Evolutionary conservation across 2,113 vertebrate species (phyloP).

Genomic region (Taurulus bubalis): DNA sequence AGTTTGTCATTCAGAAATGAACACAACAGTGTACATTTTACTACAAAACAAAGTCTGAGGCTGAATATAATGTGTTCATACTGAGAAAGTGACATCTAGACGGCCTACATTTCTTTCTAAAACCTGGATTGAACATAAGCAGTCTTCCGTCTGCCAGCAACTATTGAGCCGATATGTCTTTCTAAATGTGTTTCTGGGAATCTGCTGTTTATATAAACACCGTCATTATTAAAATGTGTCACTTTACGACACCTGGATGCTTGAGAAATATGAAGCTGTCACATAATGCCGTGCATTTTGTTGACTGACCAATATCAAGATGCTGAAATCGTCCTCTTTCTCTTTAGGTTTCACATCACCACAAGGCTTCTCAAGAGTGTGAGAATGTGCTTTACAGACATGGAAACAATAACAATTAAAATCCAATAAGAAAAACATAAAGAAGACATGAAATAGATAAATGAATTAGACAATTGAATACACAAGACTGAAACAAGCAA

Average conservation of each 20-base stretch:
- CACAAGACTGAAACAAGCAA: slow-evolving; percentile 34
- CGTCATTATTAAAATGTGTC: slow-evolving; percentile 39
- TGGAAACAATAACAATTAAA: slow-evolving; percentile 27
- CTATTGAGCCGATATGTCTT: not conserved
- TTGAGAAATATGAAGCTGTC: slow-evolving; percentile 45
- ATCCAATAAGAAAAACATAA: slow-evolving; percentile 34
- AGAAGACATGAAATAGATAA: slow-evolving; percentile 33
- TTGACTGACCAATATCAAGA: slow-evolving; percentile 38
- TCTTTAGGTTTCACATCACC: not conserved
- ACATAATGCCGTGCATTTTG: slow-evolving; percentile 7
- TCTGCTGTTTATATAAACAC: slow-evolving; percentile 17
- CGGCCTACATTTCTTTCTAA: not conserved
- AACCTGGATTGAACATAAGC: not conserved
- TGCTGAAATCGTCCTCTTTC: not conserved
- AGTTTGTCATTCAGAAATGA: not conserved
- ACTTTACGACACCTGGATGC: slow-evolving; percentile 25
- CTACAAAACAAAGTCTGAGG: not conserved
- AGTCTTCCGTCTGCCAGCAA: slow-evolving; percentile 12
- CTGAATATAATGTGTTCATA: not conserved
- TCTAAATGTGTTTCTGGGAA: slow-evolving; percentile 10
- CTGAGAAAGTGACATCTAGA: not conserved
- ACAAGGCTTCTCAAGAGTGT: slow-evolving; percentile 1
- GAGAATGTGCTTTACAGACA: not conserved
- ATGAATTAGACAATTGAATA: slow-evolving; percentile 30
- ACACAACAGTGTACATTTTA: not conserved